Evolutionary conservation across 1,140 invertebrate species (phyloP).

Genomic region (Halictus rubicundus): DNA sequence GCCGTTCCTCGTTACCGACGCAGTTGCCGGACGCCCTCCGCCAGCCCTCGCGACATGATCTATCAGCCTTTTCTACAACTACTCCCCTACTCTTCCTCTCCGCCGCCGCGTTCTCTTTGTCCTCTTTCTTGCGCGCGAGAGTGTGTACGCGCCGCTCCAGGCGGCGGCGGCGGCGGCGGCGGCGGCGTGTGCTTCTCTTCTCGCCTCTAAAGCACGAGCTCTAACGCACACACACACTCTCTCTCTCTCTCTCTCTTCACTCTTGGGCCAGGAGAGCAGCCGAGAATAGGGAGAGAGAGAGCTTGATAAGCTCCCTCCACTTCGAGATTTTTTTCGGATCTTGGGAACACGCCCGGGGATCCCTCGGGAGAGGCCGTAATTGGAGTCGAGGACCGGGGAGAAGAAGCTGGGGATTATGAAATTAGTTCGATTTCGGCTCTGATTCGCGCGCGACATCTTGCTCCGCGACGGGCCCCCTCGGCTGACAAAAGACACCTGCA

Average conservation of each 20-base stretch:
- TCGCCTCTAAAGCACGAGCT: constrained; percentile 20
- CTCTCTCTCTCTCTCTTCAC: too few relatives aligned
- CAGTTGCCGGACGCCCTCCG: constrained; percentile 67
- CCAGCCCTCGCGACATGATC: constrained; percentile 68
- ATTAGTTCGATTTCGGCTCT: not conserved
- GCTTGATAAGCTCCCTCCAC: constrained; percentile 43
- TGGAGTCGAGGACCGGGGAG: constrained; percentile 15
- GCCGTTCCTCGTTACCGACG: constrained; percentile 75
- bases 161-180: constrained; percentile 2
- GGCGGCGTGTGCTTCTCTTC: constrained; percentile 29
- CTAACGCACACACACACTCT: too few relatives aligned
- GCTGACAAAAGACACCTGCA: not conserved
- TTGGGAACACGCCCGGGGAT: constrained; percentile 9
- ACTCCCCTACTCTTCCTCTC: constrained; percentile 14
- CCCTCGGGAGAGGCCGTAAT: constrained; percentile 28
- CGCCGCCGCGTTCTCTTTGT: constrained; percentile 44
- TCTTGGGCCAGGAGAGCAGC: too few relatives aligned
- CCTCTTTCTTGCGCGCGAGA: constrained; percentile 41
- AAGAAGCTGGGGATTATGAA: not conserved
- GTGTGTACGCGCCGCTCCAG: constrained; percentile 21
- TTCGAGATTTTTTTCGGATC: constrained; percentile 49
- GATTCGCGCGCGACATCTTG: not conserved
- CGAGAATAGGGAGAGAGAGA: not conserved
- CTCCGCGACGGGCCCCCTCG: not conserved
- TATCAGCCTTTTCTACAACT: constrained; percentile 66